phyloP scores from a whole-genome alignment of 2,888 invertebrate genomes.

The Carabus problematicus region DNA sequence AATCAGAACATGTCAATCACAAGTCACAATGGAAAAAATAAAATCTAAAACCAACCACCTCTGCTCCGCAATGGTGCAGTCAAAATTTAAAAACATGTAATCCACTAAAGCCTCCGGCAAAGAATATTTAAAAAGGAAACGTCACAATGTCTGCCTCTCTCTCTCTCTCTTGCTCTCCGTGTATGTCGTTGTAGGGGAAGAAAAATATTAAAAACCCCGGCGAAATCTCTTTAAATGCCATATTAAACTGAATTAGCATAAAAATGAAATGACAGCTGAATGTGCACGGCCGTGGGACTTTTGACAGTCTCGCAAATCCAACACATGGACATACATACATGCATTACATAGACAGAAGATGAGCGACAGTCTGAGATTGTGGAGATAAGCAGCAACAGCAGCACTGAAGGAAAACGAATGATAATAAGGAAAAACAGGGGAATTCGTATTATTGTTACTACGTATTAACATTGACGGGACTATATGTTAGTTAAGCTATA shows the following conservation, averaged over 20 bases:
- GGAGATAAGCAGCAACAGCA: no score
- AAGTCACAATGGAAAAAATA: slow-evolving; percentile 20
- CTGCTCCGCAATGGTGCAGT: slow-evolving; percentile 23
- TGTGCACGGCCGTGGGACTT: slow-evolving; percentile 2
- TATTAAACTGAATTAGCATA: slow-evolving; percentile 59
- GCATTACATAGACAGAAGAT: background rate
- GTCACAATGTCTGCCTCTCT: slow-evolving; percentile 15
- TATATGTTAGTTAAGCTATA: no score
- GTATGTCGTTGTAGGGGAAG: slow-evolving; percentile 25
- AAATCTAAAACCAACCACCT: slow-evolving; percentile 8
- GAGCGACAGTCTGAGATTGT: no score
- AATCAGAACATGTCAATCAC: slow-evolving; percentile 37
- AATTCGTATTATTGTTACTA: no score
- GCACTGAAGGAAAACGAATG: no score
- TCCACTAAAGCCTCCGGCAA: slow-evolving; percentile 38
- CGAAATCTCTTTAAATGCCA: slow-evolving; percentile 58
- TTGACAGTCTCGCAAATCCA: background rate
- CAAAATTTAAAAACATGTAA: slow-evolving; percentile 39
- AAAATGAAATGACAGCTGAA: slow-evolving; percentile 52
- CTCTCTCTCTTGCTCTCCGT: background rate
- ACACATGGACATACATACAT: background rate
- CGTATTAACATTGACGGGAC: no score
- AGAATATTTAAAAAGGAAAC: slow-evolving; percentile 40
- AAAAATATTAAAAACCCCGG: slow-evolving; percentile 59
- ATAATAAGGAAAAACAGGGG: no score